Percentiles rank a stretch among this genome's conserved stretches.
These are phyloP conservation scores for Caenorhabditis latens DNA, from an alignment of 1,140 invertebrate genomes.

Conservation along the genomic window DNA sequence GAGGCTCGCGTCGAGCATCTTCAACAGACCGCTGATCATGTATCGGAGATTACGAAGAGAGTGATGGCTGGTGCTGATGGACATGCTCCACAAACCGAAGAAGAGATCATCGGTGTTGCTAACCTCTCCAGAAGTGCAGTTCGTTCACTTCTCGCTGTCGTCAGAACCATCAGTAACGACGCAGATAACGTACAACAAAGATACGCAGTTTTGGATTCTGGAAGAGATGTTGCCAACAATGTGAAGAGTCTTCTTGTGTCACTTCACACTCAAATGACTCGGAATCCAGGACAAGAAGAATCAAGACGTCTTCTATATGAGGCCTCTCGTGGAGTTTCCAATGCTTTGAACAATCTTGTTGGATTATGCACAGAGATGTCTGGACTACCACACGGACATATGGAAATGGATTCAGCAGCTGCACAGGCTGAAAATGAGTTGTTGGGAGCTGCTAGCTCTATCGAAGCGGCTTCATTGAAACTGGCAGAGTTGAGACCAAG, in stretches of 20 bases:
- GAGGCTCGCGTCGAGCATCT: background rate
- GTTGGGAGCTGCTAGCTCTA: slow-evolving; percentile 94
- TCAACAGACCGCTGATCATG: slow-evolving; percentile 21
- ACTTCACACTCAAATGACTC: slow-evolving; percentile 54
- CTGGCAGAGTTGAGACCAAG: slow-evolving; percentile 90
- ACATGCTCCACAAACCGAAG: slow-evolving; percentile 86
- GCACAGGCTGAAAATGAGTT: slow-evolving; percentile 98
- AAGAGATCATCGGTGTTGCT: slow-evolving; percentile 94
- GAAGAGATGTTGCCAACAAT: slow-evolving; percentile 86
- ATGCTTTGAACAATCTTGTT: slow-evolving; percentile 65
- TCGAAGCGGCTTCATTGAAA: slow-evolving; percentile 97
- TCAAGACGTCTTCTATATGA: slow-evolving; percentile 66
- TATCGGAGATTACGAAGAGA: slow-evolving; percentile 25
- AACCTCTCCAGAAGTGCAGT: slow-evolving; percentile 90
- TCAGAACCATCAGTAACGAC: slow-evolving; percentile 85
- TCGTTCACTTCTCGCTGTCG: slow-evolving; percentile 89
- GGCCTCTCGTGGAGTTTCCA: slow-evolving; percentile 69
- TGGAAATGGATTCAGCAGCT: slow-evolving; percentile 85
- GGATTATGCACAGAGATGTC: slow-evolving; percentile 85
- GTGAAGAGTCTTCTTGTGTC: slow-evolving; percentile 63
- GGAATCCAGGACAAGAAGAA: slow-evolving; percentile 78
- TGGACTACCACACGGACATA: slow-evolving; percentile 83
- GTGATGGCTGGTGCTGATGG: slow-evolving; percentile 8
- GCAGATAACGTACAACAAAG: slow-evolving; percentile 88
- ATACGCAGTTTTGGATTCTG: slow-evolving; percentile 85